Evolutionary conservation across 2,797 vertebrate genomes (phyloP).

Genomic region (Jordanella pulchra): DNA sequence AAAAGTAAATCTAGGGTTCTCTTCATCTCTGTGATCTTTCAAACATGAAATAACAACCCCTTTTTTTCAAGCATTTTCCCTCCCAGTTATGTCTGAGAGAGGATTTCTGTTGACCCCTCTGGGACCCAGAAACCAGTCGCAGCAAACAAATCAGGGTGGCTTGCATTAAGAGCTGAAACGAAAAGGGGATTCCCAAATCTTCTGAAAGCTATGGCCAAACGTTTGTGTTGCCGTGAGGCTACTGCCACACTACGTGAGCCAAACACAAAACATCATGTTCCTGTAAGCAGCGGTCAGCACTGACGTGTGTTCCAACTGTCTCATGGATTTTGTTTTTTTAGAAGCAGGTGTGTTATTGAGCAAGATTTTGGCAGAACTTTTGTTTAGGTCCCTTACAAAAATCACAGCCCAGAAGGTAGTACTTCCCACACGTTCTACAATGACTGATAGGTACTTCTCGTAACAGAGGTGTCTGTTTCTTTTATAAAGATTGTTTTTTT

Average conservation of each 20-base stretch:
- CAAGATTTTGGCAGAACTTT: constrained; percentile 21
- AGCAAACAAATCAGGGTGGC: constrained; percentile 48
- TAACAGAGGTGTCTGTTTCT: constrained; percentile 25
- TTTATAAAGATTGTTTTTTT: constrained; percentile 4
- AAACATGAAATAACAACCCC: constrained; percentile 61
- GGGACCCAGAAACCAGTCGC: constrained; percentile 41
- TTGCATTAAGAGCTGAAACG: constrained; percentile 26
- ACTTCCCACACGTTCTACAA: constrained; percentile 29
- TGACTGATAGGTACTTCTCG: constrained; percentile 35
- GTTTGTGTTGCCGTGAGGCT: constrained; percentile 18
- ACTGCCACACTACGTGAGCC: constrained; percentile 9
- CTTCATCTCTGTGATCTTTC: constrained; percentile 59
- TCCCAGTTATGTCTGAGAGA: constrained; percentile 69
- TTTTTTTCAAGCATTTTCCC: constrained; percentile 38
- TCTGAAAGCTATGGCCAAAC: constrained; percentile 9
- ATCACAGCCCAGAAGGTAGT: neutral
- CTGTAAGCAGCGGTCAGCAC: constrained; percentile 45
- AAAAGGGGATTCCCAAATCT: constrained; percentile 56
- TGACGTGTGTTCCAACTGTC: constrained; percentile 18
- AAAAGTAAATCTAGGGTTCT: constrained; percentile 56
- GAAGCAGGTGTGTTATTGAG: constrained; percentile 56
- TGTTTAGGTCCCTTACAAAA: neutral
- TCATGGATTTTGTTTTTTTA: constrained; percentile 3
- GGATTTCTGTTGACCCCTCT: constrained; percentile 47
- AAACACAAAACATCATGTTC: constrained; percentile 31